A percentile compares a stretch with the other conserved stretches of the same genome.
phyloP scores from a whole-genome alignment of 2,888 invertebrate species.

The Stenichneumon culpator region DNA sequence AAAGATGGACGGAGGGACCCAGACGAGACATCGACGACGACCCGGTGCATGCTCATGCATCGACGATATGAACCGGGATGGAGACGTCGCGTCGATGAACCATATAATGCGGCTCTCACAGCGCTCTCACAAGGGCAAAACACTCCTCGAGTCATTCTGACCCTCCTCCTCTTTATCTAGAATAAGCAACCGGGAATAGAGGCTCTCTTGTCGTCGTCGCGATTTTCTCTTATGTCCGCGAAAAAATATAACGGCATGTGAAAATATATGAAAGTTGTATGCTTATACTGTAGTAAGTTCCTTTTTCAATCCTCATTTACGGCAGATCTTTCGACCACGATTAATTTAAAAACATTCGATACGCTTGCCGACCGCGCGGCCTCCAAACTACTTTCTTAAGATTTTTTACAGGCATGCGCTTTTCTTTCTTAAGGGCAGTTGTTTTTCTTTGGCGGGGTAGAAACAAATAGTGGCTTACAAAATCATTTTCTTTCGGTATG shows the following conservation, averaged over 20 bases:
- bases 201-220: constrained; percentile 20
- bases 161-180: constrained; percentile 41
- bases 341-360: not conserved
- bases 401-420: not conserved
- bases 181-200: constrained; percentile 32
- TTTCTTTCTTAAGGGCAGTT: not conserved
- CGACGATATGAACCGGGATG: constrained; percentile 44
- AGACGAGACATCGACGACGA: constrained; percentile 52
- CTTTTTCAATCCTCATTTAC: not conserved
- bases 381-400: not conserved
- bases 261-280: not conserved
- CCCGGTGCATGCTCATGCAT: constrained; percentile 42
- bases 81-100: constrained; percentile 51
- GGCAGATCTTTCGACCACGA: not conserved
- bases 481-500: not conserved
- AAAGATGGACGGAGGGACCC: constrained; percentile 21
- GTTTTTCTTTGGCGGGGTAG: not conserved
- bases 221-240: constrained; percentile 13
- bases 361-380: too few relatives aligned
- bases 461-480: not conserved
- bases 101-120: constrained; percentile 38
- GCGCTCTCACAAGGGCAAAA: constrained; percentile 34
- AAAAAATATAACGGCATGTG: not conserved
- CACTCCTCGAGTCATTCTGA: constrained; percentile 30
- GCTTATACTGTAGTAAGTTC: not conserved